phyloP scores from a whole-genome alignment of 2,888 invertebrate genomes.

The Mythimna albipuncta region DNA sequence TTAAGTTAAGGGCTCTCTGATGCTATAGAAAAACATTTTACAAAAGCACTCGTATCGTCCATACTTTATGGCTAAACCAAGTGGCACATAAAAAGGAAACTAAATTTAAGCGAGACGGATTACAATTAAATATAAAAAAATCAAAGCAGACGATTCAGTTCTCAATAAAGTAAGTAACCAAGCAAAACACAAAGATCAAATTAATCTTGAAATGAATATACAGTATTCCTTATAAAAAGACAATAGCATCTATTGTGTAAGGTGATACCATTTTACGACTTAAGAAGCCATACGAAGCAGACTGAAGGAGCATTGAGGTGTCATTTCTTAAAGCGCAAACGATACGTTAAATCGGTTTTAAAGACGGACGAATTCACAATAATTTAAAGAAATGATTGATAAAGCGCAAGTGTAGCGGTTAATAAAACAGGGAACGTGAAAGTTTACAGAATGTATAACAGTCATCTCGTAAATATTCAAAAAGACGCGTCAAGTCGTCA shows the following conservation, averaged over 20 bases:
- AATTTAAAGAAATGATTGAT: constrained; percentile 53
- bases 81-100: constrained; percentile 22
- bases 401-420: constrained; percentile 42
- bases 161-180: constrained; percentile 39
- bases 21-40: constrained; percentile 29
- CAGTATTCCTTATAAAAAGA: constrained; percentile 80
- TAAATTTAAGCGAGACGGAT: not conserved
- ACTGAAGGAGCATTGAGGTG: constrained; percentile 83
- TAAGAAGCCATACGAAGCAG: constrained; percentile 87
- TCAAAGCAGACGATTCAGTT: constrained; percentile 4
- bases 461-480: constrained; percentile 76
- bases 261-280: constrained; percentile 88
- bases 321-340: constrained; percentile 83
- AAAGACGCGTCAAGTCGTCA: constrained; percentile 86
- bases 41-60: constrained; percentile 40
- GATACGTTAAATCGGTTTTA: constrained; percentile 76
- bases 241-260: constrained; percentile 88
- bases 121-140: constrained; percentile 6
- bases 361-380: constrained; percentile 69
- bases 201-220: constrained; percentile 73
- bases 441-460: constrained; percentile 73
- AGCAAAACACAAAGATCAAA: constrained; percentile 69
- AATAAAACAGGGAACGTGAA: constrained; percentile 66
- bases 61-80: constrained; percentile 48
- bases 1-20: constrained; percentile 34